phyloP scores from a whole-genome alignment of 2,888 invertebrate species.

The Pseudococcus viburni region DNA sequence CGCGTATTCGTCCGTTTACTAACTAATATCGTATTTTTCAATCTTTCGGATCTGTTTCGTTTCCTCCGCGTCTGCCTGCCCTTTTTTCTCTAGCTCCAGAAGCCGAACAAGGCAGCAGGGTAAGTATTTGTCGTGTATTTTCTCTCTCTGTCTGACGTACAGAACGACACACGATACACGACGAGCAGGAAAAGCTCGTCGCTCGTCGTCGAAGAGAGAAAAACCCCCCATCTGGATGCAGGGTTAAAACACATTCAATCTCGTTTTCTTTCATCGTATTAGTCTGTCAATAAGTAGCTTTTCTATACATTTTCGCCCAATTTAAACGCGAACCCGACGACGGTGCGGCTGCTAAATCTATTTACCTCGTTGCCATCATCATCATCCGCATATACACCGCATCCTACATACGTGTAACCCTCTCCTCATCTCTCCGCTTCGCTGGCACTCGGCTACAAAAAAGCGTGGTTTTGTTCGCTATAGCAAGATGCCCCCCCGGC shows the following conservation, averaged over 20 bases:
- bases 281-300: constrained; percentile 41
- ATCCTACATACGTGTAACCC: not conserved
- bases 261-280: constrained; percentile 15
- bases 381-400: not conserved
- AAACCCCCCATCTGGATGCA: not conserved
- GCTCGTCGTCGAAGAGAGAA: not conserved
- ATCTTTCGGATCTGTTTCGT: constrained; percentile 7
- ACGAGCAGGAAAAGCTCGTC: not conserved
- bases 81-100: not conserved
- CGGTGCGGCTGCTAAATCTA: not conserved
- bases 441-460: not conserved
- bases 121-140: not conserved
- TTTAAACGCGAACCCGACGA: not conserved
- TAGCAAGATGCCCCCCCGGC: not conserved
- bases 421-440: too few species aligned
- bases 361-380: not conserved
- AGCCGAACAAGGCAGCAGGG: too few species aligned
- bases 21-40: constrained; percentile 1
- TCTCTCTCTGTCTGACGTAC: not conserved
- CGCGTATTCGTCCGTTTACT: constrained; percentile 5
- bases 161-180: not conserved
- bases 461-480: not conserved
- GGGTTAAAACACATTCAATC: constrained; percentile 5
- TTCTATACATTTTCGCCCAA: constrained; percentile 36
- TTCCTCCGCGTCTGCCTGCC: not conserved